Conservation (phyloP, 2,888 invertebrate genomes). For the Drosophila limbata region DNA sequence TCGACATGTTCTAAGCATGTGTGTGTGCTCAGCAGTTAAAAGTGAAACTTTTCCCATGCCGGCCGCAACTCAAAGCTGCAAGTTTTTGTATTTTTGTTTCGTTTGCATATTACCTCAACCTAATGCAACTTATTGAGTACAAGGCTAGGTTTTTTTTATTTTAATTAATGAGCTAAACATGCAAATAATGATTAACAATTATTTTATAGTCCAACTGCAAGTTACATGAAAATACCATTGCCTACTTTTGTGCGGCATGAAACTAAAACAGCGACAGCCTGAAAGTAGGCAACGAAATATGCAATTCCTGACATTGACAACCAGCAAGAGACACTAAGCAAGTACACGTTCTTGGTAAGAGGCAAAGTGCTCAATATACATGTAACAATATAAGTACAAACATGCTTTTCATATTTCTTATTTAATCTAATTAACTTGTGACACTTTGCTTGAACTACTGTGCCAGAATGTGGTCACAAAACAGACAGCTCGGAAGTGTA, state of each 20-base stretch:
- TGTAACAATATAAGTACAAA: constrained; percentile 43
- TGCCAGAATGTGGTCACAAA: constrained; percentile 58
- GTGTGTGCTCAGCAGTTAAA: constrained; percentile 18
- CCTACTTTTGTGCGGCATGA: constrained; percentile 63
- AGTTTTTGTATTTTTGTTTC: constrained; percentile 35
- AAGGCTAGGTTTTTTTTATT: constrained; percentile 48
- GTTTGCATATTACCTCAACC: constrained; percentile 23
- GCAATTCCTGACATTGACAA: constrained; percentile 77
- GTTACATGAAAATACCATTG: constrained; percentile 16
- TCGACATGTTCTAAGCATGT: constrained; percentile 40
- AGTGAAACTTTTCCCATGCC: constrained; percentile 53
- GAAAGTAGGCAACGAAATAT: constrained; percentile 63
- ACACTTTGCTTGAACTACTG: constrained; percentile 77
- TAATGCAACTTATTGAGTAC: constrained; percentile 69
- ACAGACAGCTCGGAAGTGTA: constrained; percentile 3
- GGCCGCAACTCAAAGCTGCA: constrained; percentile 34
- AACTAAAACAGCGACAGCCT: constrained; percentile 44
- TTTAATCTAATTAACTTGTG: constrained; percentile 80
- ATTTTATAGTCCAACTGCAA: constrained; percentile 4
- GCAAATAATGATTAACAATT: constrained; percentile 35
- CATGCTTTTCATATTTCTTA: constrained; percentile 47
- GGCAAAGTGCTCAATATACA: constrained; percentile 27
- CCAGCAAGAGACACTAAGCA: constrained; percentile 7
- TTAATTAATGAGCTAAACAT: constrained; percentile 67
- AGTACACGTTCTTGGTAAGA: constrained; percentile 34